Evolutionary conservation across 1,140 invertebrate species (phyloP).

Genomic region (Rhynchophorus ferrugineus): DNA sequence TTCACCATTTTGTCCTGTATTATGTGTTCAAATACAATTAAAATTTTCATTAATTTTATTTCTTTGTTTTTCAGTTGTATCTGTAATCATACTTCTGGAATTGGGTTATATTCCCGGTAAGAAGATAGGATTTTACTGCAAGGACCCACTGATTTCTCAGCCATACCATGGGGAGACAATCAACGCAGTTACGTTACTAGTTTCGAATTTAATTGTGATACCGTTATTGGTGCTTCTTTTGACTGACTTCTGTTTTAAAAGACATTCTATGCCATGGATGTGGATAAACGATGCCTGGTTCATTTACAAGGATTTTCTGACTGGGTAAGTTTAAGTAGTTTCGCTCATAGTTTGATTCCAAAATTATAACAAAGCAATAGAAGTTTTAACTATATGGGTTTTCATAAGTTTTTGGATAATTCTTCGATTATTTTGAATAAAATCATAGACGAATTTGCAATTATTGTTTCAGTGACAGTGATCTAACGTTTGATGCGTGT

Average conservation of each 20-base stretch:
- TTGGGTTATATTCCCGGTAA: slow-evolving; percentile 45
- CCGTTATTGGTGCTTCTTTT: slow-evolving; percentile 37
- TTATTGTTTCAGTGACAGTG: too few relatives aligned
- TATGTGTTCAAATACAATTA: too few relatives aligned
- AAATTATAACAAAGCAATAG: too few relatives aligned
- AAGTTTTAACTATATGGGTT: too few relatives aligned
- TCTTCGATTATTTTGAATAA: too few relatives aligned
- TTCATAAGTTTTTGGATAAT: too few relatives aligned
- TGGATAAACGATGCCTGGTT: slow-evolving; percentile 27
- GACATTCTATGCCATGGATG: slow-evolving; percentile 18
- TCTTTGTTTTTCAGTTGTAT: slow-evolving; percentile 28
- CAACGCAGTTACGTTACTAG: slow-evolving; percentile 39
- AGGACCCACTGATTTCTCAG: slow-evolving; percentile 53
- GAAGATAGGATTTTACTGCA: slow-evolving; percentile 52
- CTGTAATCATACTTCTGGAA: slow-evolving; percentile 41
- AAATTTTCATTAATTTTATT: slow-evolving; percentile 1
- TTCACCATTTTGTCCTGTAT: too few relatives aligned
- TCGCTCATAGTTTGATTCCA: too few relatives aligned
- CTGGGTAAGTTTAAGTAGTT: slow-evolving; percentile 30
- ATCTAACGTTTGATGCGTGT: too few relatives aligned
- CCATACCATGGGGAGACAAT: slow-evolving; percentile 56
- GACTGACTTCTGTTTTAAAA: slow-evolving; percentile 27
- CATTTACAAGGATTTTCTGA: slow-evolving; percentile 32
- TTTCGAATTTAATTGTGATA: slow-evolving; percentile 36
- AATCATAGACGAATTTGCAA: too few relatives aligned